Conservation (phyloP, 1,140 invertebrate genomes). For the Magallana angulata region DNA sequence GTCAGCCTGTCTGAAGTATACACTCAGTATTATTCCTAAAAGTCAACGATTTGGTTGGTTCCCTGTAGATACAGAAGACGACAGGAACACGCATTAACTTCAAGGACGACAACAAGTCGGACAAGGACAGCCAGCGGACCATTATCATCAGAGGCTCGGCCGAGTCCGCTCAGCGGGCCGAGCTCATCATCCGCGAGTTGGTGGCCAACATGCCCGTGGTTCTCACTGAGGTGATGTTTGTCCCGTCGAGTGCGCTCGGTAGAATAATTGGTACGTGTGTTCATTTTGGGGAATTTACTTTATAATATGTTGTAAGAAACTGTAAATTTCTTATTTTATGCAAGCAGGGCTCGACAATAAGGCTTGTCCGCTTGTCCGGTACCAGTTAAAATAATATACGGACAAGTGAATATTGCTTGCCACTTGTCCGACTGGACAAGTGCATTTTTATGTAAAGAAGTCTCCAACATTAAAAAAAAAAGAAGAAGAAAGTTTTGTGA, state of each 20-base stretch:
- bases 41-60: not conserved
- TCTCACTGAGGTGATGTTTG: constrained; percentile 83
- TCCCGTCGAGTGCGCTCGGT: constrained; percentile 84
- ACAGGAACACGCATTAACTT: constrained; percentile 87
- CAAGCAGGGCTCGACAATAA: too few species aligned
- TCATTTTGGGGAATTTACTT: not conserved
- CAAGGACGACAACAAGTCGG: constrained; percentile 78
- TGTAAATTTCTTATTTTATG: too few species aligned
- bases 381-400: too few species aligned
- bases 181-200: constrained; percentile 86
- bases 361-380: too few species aligned
- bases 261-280: constrained; percentile 82
- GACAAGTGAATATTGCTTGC: too few species aligned
- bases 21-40: too few species aligned
- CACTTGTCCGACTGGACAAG: too few species aligned
- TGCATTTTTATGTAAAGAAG: too few species aligned
- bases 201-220: constrained; percentile 85
- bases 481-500: too few species aligned
- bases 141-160: constrained; percentile 85
- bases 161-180: constrained; percentile 84
- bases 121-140: constrained; percentile 76
- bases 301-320: too few species aligned
- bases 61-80: constrained; percentile 83
- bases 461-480: too few species aligned
- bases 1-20: not conserved